Evolutionary conservation across 2,888 invertebrate genomes (phyloP).

Genomic region (Nezara viridula): DNA sequence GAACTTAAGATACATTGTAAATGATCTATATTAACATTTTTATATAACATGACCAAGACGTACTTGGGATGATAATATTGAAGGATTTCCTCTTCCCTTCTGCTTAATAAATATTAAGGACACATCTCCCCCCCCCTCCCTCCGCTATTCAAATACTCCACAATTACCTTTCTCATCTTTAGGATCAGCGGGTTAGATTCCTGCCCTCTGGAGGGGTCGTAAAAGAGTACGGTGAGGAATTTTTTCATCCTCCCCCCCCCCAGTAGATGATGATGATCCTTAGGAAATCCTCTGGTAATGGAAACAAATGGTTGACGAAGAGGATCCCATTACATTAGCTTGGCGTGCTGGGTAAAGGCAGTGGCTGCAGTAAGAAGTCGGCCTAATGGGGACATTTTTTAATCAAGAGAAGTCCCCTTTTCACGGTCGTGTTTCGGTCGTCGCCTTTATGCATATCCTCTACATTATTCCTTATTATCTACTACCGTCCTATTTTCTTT

Average conservation of each 20-base stretch:
- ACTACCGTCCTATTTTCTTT: conserved; percentile 31
- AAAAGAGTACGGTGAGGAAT: conserved; percentile 28
- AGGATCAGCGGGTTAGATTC: background rate
- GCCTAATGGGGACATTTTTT: conserved; percentile 46
- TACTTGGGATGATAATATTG: background rate
- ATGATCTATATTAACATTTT: too few species aligned
- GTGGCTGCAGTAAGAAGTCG: background rate
- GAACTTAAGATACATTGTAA: too few species aligned
- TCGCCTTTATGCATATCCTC: background rate
- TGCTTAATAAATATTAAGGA: conserved; percentile 22
- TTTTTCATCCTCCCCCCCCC: background rate
- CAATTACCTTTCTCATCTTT: conserved; percentile 3
- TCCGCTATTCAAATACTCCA: background rate
- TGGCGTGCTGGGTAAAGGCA: background rate
- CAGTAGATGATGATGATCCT: conserved; percentile 10
- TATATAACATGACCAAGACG: too few species aligned
- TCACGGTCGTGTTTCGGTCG: background rate
- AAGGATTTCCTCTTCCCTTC: background rate
- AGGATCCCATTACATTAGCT: conserved; percentile 50
- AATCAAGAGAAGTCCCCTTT: conserved; percentile 29
- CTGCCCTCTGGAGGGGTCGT: conserved; percentile 6
- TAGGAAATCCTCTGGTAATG: conserved; percentile 52
- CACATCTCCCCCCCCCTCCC: background rate
- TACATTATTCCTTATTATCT: conserved; percentile 4
- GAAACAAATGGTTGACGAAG: conserved; percentile 54